Base-by-base conservation (phyloP, 2,888 invertebrate species). In the Drosophila acutilabella region DNA sequence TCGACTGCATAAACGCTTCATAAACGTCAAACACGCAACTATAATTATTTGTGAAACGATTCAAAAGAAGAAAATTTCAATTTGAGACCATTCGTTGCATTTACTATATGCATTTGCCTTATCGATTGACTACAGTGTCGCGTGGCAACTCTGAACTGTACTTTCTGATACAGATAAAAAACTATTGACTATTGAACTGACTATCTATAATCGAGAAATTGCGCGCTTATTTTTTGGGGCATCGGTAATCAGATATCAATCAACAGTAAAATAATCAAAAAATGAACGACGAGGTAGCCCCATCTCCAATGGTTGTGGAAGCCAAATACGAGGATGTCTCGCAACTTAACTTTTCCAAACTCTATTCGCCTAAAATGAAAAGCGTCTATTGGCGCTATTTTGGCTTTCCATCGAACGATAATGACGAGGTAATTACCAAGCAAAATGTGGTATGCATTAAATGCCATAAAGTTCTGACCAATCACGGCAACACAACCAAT, bases 301-400 rank as follows among this genome's bases (percentile, higher is more conserved):
- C 60, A 30, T 84, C 85, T 14, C 81, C 81, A 4, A 71, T 81
- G 57, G 78, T 83, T 30, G 67, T 86, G 36, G 82, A 80, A 26
- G 61, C 84, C 54, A 85, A 85, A 66, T 75, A 76, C 33, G 89
- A 89, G n/a, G 86, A 87, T 77, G 77, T 88, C 52, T 81, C 89
- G 52, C 87, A 80, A 44, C 68, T 91, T 8, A 91, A 91, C 59
- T 91, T 90, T 53, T 80, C 91, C 50, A 92, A 91, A 61, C 87
- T 91, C 48, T 90, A 92, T 66, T 88, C 91, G 58, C 91, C 91
- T 1, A 92, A 92, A 78, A 92, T 92, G 92, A 91, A 91, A 62
- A 92, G 92, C 75, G 90, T 90, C 2, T 92, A 91, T 65, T 92
- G 92, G 92, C 91, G 91, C 57, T 90, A 92, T 74, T 92, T 92